Base-by-base conservation (phyloP, 2,113 vertebrate species). In the Corythoichthys intestinalis region DNA sequence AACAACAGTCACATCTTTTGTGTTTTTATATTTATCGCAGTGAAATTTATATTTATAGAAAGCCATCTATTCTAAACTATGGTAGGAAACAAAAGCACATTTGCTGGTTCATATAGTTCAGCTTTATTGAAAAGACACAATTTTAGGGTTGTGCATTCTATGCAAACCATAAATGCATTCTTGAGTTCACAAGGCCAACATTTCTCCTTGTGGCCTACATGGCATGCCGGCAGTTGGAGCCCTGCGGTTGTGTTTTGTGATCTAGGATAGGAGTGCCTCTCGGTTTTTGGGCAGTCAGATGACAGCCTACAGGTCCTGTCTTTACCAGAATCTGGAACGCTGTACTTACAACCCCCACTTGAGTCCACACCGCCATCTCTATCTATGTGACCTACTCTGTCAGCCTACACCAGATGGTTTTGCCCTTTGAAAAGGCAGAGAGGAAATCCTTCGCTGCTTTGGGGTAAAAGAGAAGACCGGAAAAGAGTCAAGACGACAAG, bases 351-450 rank as follows among this genome's bases (percentile, higher is more conserved):
- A 76, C 54, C 66, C 71, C 72, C 50, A 20, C 59, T 63, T 56
- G 39, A 6, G 15, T 50, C 35, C 63, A 15, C 14, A 46, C 17
- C 65, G 38, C 83, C 34, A 44, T 56, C 53, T 56, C 53, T 44
- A 61, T 67, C 64, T 74, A 75, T 71, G 80, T 84, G 83, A 83
- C 70, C 83, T 73, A 67, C 75, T 82, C 83, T 68, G 72, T 80
- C 80, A 77, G 83, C 74, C 76, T 70, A 81, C 69, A 78, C 82
- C 91, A 92, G 87, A 91, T 92, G 91, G 87, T 84, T 86, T 72
- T 78, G 57, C 66, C 80, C 61, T 84, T 83, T 68, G 79, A 85
- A 86, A 87, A 71, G 12, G 39, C 46, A 61, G 65, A 81, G 77
- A 85, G 83, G 86, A 86, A 79, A 62, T 78, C 77, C 77, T 71